Conservation (phyloP, 2,113 vertebrate genomes). For the Euleptes europaea region DNA sequence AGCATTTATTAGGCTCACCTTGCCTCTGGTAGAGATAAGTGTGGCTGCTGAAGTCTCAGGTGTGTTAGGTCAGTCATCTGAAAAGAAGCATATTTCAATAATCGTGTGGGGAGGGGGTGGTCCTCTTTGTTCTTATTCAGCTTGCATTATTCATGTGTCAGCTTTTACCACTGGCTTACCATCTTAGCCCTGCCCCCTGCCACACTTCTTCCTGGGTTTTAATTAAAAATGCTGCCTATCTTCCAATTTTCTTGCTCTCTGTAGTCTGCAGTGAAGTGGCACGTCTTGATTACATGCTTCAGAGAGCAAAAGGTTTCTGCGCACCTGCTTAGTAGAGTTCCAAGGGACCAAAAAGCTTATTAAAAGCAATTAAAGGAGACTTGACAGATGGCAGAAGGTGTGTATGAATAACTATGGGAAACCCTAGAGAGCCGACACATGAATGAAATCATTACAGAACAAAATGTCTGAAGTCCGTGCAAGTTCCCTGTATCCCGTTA, state of each 20-base stretch:
- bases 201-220: background rate
- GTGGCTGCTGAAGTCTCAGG: background rate
- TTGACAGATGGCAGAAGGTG: background rate
- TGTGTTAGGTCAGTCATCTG: background rate
- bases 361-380: background rate
- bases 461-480: background rate
- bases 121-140: background rate
- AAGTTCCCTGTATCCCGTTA: conserved; percentile 1
- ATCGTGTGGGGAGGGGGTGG: background rate
- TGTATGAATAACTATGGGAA: background rate
- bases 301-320: conserved; percentile 6
- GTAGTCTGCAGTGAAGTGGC: background rate
- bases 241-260: conserved; percentile 1
- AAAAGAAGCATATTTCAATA: background rate
- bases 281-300: conserved; percentile 2
- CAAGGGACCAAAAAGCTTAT: conserved; percentile 5
- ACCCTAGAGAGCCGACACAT: background rate
- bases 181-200: background rate
- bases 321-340: background rate
- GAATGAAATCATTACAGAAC: conserved; percentile 1
- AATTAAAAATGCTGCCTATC: background rate
- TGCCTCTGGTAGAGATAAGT: background rate
- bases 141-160: background rate
- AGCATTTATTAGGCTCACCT: background rate
- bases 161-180: background rate